Conservation (phyloP, 2,797 vertebrate species). For the Arnoldichthys spilopterus region DNA sequence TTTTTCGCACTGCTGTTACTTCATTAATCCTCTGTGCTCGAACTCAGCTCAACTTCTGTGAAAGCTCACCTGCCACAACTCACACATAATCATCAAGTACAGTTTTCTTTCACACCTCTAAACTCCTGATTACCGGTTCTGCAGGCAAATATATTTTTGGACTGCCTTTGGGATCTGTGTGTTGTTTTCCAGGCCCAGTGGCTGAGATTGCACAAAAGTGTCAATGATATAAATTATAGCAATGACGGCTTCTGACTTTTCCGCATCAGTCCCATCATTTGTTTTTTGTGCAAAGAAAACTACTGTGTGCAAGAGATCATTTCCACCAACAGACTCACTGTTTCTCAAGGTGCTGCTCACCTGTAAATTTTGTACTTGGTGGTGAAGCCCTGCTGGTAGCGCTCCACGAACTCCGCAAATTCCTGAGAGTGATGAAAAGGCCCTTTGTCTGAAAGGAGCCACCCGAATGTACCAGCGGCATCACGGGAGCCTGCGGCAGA, state of each 20-base stretch:
- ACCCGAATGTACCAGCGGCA: slow-evolving; percentile 89
- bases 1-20: slow-evolving; percentile 46
- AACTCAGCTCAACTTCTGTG: slow-evolving; percentile 46
- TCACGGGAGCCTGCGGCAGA: slow-evolving; percentile 87
- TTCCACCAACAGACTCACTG: not conserved
- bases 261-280: not conserved
- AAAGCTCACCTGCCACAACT: slow-evolving; percentile 44
- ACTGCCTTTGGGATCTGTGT: not conserved
- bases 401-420: slow-evolving; percentile 95
- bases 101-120: slow-evolving; percentile 5
- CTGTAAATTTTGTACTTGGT: slow-evolving; percentile 99
- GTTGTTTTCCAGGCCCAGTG: not conserved
- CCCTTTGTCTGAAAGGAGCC: slow-evolving; percentile 98
- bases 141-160: not conserved
- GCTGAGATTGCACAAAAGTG: not conserved
- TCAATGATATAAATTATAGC: not conserved
- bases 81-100: slow-evolving; percentile 34
- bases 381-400: slow-evolving; percentile 96
- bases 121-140: not conserved
- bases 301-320: not conserved
- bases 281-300: not conserved
- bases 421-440: slow-evolving; percentile 95
- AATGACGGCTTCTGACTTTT: not conserved
- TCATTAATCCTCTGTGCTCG: slow-evolving; percentile 47
- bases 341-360: slow-evolving; percentile 72